Percentiles rank a stretch among this genome's conserved stretches.
These are phyloP conservation scores for Calypte anna DNA, from an alignment of 2,113 vertebrate genomes.

Conservation along the genomic window DNA sequence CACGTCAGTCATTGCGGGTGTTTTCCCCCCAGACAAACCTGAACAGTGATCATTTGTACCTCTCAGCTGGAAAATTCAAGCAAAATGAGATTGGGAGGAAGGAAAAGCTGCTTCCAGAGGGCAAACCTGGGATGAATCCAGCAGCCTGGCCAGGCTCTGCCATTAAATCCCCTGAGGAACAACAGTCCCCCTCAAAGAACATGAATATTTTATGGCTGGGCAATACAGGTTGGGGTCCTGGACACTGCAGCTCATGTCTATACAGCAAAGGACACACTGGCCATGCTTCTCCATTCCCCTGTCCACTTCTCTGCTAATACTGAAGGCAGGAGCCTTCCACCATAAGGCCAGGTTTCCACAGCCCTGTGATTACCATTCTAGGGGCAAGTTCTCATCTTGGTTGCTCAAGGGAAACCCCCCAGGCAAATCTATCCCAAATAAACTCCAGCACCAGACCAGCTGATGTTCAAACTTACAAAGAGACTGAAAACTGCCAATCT, in stretches of 20 bases:
- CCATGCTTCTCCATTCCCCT: neutral
- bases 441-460: neutral
- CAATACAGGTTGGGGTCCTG: neutral
- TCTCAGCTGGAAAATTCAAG: conserved; percentile 56
- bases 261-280: neutral
- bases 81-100: conserved; percentile 34
- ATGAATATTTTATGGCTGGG: neutral
- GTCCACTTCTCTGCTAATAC: neutral
- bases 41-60: conserved; percentile 43
- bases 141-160: neutral
- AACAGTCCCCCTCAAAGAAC: accelerated
- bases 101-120: conserved; percentile 22
- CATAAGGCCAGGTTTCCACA: neutral
- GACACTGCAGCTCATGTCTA: neutral
- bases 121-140: neutral
- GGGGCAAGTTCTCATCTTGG: neutral
- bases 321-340: neutral
- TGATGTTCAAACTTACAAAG: neutral
- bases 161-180: neutral
- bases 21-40: conserved; percentile 55
- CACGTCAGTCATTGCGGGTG: conserved; percentile 32
- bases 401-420: neutral
- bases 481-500: neutral
- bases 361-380: neutral
- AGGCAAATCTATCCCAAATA: neutral